Evolutionary conservation across 1,140 invertebrate genomes (phyloP).

Genomic region (Epicauta chinensis): DNA sequence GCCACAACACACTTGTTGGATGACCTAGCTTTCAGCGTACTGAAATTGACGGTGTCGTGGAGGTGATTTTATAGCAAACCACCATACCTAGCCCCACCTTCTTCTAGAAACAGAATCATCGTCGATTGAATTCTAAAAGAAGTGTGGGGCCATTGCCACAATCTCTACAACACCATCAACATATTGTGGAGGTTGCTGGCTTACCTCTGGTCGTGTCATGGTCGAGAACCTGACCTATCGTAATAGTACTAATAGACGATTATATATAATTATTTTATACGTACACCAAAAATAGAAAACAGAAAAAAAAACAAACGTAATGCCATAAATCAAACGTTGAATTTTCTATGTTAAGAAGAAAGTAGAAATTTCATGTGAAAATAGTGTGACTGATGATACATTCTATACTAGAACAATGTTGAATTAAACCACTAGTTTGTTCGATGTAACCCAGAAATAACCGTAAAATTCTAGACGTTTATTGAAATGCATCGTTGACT

Average conservation of each 20-base stretch:
- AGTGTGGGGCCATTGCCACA: conserved; percentile 9
- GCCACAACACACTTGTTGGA: conserved; percentile 39
- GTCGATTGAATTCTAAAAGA: conserved; percentile 10
- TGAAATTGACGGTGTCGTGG: conserved; percentile 12
- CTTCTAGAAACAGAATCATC: too few relatives aligned
- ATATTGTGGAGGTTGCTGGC: conserved; percentile 9
- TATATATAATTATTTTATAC: not conserved
- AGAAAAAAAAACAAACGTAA: too few relatives aligned
- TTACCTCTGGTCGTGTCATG: conserved; percentile 21
- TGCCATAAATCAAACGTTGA: too few relatives aligned
- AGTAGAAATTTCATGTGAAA: too few relatives aligned
- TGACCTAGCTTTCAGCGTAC: conserved; percentile 40
- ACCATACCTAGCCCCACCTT: not conserved
- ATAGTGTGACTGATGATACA: too few relatives aligned
- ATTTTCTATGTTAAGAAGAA: too few relatives aligned
- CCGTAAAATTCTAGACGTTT: too few relatives aligned
- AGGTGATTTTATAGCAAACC: conserved; percentile 15
- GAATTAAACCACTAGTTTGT: too few relatives aligned
- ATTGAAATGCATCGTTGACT: too few relatives aligned
- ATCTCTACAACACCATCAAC: not conserved
- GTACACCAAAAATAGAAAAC: not conserved
- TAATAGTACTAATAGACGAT: conserved; percentile 15
- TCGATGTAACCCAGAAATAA: too few relatives aligned
- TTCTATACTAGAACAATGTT: too few relatives aligned
- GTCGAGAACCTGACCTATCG: conserved; percentile 31